These are phyloP conservation scores for Trichogramma dendrolimi DNA, from an alignment of 2,888 invertebrate species.

Conservation along the genomic window DNA sequence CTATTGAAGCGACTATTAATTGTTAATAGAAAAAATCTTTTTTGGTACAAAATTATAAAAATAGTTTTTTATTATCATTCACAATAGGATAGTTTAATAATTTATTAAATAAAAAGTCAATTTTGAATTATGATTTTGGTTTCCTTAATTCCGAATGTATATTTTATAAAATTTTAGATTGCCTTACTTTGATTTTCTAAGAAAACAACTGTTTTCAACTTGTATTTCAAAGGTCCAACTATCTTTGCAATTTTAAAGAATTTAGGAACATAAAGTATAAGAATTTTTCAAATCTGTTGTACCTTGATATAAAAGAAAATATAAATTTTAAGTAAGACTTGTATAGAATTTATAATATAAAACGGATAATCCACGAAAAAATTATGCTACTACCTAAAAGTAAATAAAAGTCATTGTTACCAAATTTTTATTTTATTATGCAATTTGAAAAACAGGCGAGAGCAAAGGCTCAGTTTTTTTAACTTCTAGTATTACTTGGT, in stretches of 20 bases:
- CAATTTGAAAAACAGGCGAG: conserved; percentile 27
- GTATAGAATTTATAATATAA: too few species aligned
- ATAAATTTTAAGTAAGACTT: neutral
- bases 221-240: too few species aligned
- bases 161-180: too few species aligned
- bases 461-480: conserved; percentile 21
- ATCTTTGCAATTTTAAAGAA: too few species aligned
- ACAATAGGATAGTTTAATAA: too few species aligned
- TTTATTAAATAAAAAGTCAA: too few species aligned
- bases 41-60: conserved; percentile 15
- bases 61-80: conserved; percentile 11
- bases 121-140: too few species aligned
- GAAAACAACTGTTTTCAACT: too few species aligned
- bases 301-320: neutral
- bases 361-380: too few species aligned
- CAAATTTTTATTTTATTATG: conserved; percentile 25
- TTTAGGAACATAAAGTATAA: neutral
- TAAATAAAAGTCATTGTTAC: conserved; percentile 3
- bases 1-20: too few species aligned
- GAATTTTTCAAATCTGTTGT: neutral
- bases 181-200: too few species aligned
- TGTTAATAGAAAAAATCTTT: neutral
- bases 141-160: too few species aligned
- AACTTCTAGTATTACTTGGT: conserved; percentile 16
- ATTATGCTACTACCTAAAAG: conserved; percentile 1